Conservation (phyloP, 1,140 invertebrate species). For the Pararge aegeria region DNA sequence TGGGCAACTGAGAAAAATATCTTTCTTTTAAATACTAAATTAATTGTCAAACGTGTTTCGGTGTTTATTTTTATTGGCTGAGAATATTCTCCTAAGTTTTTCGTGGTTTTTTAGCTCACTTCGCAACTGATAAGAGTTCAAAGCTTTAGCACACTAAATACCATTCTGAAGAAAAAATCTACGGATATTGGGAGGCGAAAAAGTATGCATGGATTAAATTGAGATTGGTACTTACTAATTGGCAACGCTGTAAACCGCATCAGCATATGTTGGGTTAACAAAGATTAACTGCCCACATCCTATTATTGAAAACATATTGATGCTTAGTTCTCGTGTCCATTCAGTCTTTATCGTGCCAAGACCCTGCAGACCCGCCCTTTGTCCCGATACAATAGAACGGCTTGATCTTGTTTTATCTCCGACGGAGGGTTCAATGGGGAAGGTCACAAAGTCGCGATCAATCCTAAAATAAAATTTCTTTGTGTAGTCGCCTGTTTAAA, state of each 20-base stretch:
- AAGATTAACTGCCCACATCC: background rate
- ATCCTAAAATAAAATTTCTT: background rate
- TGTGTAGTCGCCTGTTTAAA: background rate
- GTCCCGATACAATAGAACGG: constrained; percentile 9
- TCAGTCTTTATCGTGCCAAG: constrained; percentile 3
- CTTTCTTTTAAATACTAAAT: too few species aligned
- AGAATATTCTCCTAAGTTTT: too few species aligned
- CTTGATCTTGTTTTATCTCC: constrained; percentile 10
- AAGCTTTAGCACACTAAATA: too few species aligned
- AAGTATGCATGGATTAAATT: too few species aligned
- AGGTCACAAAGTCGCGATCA: constrained; percentile 7
- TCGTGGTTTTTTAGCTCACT: too few species aligned
- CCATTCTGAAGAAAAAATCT: too few species aligned
- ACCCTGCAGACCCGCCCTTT: constrained; percentile 6
- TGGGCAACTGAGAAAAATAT: too few species aligned
- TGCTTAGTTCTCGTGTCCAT: constrained; percentile 7
- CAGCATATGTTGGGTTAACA: background rate
- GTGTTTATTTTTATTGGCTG: too few species aligned
- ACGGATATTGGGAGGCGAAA: too few species aligned
- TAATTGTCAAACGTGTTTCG: too few species aligned
- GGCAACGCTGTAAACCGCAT: background rate
- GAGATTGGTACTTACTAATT: background rate
- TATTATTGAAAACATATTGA: constrained; percentile 9
- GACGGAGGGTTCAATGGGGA: background rate
- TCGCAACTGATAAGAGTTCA: too few species aligned